A percentile compares a stretch with the other conserved stretches of the same genome.
Conservation (phyloP, 2,113 vertebrate genomes). For the Alligator sinensis region DNA sequence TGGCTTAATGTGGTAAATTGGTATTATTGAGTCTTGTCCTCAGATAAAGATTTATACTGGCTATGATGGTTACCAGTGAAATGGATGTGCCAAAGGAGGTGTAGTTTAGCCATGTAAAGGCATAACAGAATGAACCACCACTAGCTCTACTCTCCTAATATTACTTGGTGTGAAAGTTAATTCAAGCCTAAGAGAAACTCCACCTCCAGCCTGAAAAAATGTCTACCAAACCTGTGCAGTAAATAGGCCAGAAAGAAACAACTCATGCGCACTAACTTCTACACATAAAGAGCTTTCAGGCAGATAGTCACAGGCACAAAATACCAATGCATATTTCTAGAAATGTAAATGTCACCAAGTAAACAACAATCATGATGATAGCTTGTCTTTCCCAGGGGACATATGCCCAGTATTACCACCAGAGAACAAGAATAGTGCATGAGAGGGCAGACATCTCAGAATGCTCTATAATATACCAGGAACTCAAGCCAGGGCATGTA, state of each 20-base stretch:
- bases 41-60: neutral
- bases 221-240: neutral
- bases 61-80: neutral
- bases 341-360: neutral
- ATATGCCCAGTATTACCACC: neutral
- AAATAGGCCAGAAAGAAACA: neutral
- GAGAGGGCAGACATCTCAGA: neutral
- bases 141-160: neutral
- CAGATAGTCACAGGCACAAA: neutral
- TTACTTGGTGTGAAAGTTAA: rapidly evolving
- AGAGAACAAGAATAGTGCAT: neutral
- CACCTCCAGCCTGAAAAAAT: neutral
- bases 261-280: neutral
- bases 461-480: neutral
- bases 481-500: neutral
- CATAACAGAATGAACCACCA: neutral
- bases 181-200: neutral
- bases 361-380: neutral
- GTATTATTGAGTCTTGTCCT: neutral
- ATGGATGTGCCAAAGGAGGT: neutral
- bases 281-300: neutral
- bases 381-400: neutral
- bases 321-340: neutral
- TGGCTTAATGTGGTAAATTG: neutral
- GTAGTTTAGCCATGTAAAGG: neutral